Evolutionary conservation across 2,797 vertebrate genomes (phyloP).

Genomic region (Epinephelus awoara): DNA sequence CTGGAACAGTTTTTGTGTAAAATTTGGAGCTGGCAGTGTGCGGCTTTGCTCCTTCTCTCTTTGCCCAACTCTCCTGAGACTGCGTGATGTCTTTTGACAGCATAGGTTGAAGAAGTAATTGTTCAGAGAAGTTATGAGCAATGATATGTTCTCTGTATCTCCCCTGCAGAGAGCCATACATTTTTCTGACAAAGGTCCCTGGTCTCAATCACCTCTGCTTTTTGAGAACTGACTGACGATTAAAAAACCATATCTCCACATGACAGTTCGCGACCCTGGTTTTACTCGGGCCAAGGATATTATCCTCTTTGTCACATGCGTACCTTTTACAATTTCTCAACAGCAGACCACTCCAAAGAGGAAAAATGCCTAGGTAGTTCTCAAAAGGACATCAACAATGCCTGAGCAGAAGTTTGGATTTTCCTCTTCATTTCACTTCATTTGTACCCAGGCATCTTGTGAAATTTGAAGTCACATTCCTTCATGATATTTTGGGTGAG

Average conservation of each 20-base stretch:
- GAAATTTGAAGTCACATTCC: no score
- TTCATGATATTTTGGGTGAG: no score
- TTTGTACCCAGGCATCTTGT: no score
- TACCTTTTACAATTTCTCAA: constrained; percentile 28
- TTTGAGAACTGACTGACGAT: constrained; percentile 43
- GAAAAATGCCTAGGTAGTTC: no score
- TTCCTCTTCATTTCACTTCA: no score
- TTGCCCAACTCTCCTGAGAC: background rate
- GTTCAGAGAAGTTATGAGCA: background rate
- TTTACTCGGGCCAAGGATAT: background rate
- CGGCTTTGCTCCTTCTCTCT: no score
- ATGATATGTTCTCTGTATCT: constrained; percentile 36
- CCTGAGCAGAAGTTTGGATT: no score
- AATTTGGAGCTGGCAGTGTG: no score
- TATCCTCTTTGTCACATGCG: constrained; percentile 15
- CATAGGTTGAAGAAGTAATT: background rate
- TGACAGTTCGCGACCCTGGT: constrained; percentile 37
- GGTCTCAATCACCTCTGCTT: constrained; percentile 21
- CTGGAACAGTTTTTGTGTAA: background rate
- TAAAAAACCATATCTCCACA: constrained; percentile 39
- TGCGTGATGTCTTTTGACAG: background rate
- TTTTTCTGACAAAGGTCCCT: constrained; percentile 22
- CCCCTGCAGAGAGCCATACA: constrained; percentile 39
- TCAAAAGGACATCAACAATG: no score
- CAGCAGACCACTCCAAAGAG: no score